Evolutionary conservation across 2,797 vertebrate species (phyloP), one percentile per base, ranked within the genome.

Genomic region (Bradypus variegatus): DNA sequence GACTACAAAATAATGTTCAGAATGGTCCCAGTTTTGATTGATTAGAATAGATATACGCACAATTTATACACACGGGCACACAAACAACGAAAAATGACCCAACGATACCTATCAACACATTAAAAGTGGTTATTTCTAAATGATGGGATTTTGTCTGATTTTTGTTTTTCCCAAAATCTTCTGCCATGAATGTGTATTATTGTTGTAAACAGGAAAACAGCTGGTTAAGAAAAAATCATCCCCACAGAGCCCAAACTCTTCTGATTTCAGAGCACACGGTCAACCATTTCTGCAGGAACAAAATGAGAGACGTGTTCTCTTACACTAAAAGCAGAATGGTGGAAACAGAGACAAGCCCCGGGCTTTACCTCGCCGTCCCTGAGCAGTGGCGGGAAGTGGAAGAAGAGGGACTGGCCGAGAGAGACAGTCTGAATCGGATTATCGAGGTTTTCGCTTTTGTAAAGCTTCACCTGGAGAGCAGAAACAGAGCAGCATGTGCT

Each of bases 351-450:
- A 10, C 38, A 45, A 64, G 38, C 29, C 69, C 8, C 13, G 3
- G 58, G 36, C 88, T 0, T 92, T 98, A 99, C 99, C 99, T 99
- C 99, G 96, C 98, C 98, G 3, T 99, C 99, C 90, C 98, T 97
- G 82, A 98, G 98, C 93, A 99, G 97, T 0, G 99, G 98, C 10
- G 99, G 98, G 94, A 99, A 99, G 95, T 99, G 99, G 98, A 99
- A 99, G 96, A 99, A 99, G 3, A 99, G 97, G 0, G 99, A 99
- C 70, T 99, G 98, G 85, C 98, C 99, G 29, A 99, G 97, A 5
- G 98, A 98, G 41, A 99, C 98, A 0, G 98, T 99, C 97, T 99
- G 98, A 95, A 99, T 98, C 5, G 99, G 99, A 96, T 98, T 99
- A 97, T 99, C 99, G 25, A 99, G 97, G 92, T 99, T 99, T 96